These are phyloP conservation scores for Lymantria dispar DNA, from an alignment of 2,888 invertebrate genomes.

Conservation along the genomic window DNA sequence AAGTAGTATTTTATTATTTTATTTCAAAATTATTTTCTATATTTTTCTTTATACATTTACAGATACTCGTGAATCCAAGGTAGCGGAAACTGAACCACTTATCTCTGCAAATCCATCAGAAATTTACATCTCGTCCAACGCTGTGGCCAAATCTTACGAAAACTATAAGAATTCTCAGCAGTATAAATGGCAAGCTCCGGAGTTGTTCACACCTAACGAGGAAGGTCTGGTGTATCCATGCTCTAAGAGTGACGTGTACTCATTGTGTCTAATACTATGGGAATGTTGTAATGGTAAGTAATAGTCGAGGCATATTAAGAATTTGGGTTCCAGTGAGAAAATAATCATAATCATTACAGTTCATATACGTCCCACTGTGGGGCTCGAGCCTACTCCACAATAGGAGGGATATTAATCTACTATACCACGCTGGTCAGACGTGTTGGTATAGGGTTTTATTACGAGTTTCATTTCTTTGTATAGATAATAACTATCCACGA, in stretches of 20 bases:
- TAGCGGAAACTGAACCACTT: constrained; percentile 57
- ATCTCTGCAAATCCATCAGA: constrained; percentile 61
- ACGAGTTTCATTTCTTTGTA: too few species aligned
- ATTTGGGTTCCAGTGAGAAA: too few species aligned
- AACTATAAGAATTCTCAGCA: constrained; percentile 43
- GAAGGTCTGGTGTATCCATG: constrained; percentile 60
- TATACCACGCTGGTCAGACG: too few species aligned
- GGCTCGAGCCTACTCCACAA: too few species aligned
- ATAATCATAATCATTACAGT: too few species aligned
- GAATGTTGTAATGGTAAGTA: constrained; percentile 72
- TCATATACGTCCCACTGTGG: too few species aligned
- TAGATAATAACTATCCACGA: too few species aligned
- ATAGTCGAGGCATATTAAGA: neutral
- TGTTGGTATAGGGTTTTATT: too few species aligned
- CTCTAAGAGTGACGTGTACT: constrained; percentile 68
- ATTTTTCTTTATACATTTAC: constrained; percentile 14
- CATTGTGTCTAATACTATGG: constrained; percentile 66
- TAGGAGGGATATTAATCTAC: too few species aligned
- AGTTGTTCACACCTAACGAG: constrained; percentile 60
- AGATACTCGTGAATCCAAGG: constrained; percentile 46
- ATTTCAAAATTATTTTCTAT: neutral
- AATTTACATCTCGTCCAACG: constrained; percentile 46
- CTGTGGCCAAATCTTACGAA: constrained; percentile 50
- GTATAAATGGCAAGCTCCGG: constrained; percentile 74
- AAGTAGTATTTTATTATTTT: neutral